Evolutionary conservation across 2,113 vertebrate genomes (phyloP), one percentile per base, ranked within the genome.

Genomic region (Callopanchax toddi): DNA sequence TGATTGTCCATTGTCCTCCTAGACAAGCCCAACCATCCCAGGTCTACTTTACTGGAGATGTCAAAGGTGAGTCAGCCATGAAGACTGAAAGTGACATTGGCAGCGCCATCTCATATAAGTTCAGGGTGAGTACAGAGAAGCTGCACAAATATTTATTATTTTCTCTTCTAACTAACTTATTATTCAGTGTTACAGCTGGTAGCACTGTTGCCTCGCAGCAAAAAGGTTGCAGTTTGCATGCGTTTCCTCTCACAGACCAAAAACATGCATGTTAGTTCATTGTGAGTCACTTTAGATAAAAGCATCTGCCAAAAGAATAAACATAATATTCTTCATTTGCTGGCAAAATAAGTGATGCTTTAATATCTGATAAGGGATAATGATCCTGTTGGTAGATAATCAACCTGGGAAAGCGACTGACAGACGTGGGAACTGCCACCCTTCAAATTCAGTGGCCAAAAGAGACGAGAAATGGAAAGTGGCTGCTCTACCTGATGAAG

Each of bases 11-110:
- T 37, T 51, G 8, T 76, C 17, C 60, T 29, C 59, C 6, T 74
- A 99, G 97, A 71, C 91, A 93, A 78, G 95, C 93, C 44, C 93
- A 93, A 66, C 97, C 97, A 55, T 97, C 97, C 68, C 97, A 98
- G 92, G 92, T 95, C 0, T 96, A 95, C 86, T 98, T 95, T 84
- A 79, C 90, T 20, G 94, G 94, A 46, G 26, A 67, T 0, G 82
- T 92, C 5, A 43, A 89, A 78, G 93, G 93, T 49, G 94, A 96
- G 67, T 87, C 86, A 25, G 93, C 91, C 37, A 90, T 97, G 89
- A 93, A 93, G 78, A 83, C 86, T 37, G 94, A 96, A 88, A 92
- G 89, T 21, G 91, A 98, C 2, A 89, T 95, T n/a, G 97, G 97
- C 87, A 97, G 83, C 83, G 88, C 94, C 78, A 92, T 98, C 82